Evolutionary conservation across 2,888 invertebrate genomes (phyloP).

Genomic region (Celastrina argiolus): DNA sequence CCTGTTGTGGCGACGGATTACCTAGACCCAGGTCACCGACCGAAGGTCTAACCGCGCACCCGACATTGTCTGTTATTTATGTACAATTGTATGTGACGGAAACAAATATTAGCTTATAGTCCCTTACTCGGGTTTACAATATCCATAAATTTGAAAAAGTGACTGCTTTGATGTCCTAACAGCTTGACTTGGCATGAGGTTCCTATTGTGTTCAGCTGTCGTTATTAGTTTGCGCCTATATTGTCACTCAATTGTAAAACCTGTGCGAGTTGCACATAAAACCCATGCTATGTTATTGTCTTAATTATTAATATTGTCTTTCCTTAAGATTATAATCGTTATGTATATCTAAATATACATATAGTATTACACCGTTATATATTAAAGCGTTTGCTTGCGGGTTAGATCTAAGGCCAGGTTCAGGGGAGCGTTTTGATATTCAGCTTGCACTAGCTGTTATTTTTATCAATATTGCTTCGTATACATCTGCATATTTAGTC

Average conservation of each 20-base stretch:
- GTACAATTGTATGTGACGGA: constrained; percentile 12
- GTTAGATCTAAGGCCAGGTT: background rate
- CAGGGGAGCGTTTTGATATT: background rate
- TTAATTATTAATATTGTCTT: too few species aligned
- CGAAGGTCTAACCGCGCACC: background rate
- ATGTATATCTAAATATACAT: background rate
- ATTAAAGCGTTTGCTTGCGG: background rate
- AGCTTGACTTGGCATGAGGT: background rate
- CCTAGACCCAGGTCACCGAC: background rate
- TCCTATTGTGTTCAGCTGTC: background rate
- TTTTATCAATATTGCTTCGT: too few species aligned
- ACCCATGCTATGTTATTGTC: too few species aligned
- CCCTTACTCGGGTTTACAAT: background rate
- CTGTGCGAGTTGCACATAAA: too few species aligned
- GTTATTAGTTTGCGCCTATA: too few species aligned
- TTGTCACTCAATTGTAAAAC: too few species aligned
- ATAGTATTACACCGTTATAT: background rate
- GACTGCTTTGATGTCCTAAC: background rate
- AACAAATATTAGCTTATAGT: constrained; percentile 12
- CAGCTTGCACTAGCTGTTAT: too few species aligned
- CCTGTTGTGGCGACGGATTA: background rate
- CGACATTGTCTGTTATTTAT: constrained; percentile 8
- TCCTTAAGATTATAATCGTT: too few species aligned
- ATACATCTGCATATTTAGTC: too few species aligned
- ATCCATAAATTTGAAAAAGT: background rate